phyloP scores from a whole-genome alignment of 2,888 invertebrate genomes.

The Sarcophaga rosellei region DNA sequence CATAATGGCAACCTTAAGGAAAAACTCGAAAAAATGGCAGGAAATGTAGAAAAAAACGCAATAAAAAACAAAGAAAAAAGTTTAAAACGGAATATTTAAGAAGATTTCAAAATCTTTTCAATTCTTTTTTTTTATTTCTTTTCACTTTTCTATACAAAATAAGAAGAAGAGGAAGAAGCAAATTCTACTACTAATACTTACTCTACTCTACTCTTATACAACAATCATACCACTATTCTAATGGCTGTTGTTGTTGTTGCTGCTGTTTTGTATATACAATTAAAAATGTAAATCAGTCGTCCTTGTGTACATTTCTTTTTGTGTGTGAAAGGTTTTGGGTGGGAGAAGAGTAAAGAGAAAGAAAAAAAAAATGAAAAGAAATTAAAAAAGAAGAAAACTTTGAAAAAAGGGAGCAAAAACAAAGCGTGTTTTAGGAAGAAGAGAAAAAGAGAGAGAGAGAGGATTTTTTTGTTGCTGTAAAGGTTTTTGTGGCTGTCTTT shows the following conservation, averaged over 20 bases:
- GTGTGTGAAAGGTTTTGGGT: conserved; percentile 20
- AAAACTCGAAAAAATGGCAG: conserved; percentile 9
- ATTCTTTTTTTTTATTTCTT: conserved; percentile 31
- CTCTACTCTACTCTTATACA: not conserved
- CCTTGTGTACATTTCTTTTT: conserved; percentile 69
- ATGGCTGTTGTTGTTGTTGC: conserved; percentile 60
- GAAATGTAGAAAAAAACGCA: not conserved
- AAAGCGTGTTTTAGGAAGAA: not conserved
- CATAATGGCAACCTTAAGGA: too few species aligned
- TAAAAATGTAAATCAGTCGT: conserved; percentile 77
- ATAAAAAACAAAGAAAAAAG: not conserved
- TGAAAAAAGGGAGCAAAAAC: not conserved
- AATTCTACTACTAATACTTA: conserved; percentile 48
- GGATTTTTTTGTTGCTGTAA: conserved; percentile 44
- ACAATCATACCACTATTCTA: conserved; percentile 24
- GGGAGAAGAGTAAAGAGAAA: conserved; percentile 26
- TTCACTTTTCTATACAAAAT: not conserved
- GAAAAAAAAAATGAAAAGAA: not conserved
- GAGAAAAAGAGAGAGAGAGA: not conserved
- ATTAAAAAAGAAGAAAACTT: not conserved
- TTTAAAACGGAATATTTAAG: conserved; percentile 25
- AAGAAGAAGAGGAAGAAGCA: conserved; percentile 3
- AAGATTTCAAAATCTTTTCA: conserved; percentile 50
- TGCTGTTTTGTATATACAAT: conserved; percentile 74
- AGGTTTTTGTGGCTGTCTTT: conserved; percentile 59